phyloP scores from a whole-genome alignment of 2,888 invertebrate genomes.

The Drosophila fungiperda region DNA sequence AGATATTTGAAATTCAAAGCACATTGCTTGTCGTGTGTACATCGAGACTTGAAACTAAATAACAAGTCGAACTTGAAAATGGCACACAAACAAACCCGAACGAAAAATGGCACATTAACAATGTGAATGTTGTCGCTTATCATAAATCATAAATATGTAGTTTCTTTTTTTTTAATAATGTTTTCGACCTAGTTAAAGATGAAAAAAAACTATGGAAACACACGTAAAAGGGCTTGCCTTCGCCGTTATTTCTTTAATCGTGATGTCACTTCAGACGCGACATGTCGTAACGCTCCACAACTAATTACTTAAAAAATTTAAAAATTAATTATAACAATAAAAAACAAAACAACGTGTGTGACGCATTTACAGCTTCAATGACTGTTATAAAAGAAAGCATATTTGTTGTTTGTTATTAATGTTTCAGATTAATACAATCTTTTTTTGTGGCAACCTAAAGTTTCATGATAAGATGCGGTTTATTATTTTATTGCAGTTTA shows the following conservation, averaged over 20 bases:
- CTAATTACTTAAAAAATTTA: slow-evolving; percentile 61
- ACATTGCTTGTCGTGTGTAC: slow-evolving; percentile 29
- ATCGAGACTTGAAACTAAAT: slow-evolving; percentile 22
- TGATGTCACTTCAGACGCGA: slow-evolving; percentile 36
- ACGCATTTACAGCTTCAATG: slow-evolving; percentile 42
- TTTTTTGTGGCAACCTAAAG: background rate
- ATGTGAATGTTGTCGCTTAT: slow-evolving; percentile 22
- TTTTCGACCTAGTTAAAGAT: slow-evolving; percentile 50
- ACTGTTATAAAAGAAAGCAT: slow-evolving; percentile 2
- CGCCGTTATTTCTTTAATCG: slow-evolving; percentile 33
- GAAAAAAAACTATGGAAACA: slow-evolving; percentile 5
- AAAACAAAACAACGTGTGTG: slow-evolving; percentile 57
- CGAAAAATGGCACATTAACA: slow-evolving; percentile 20
- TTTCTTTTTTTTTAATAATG: slow-evolving; percentile 28
- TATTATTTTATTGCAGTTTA: background rate
- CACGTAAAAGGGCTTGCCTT: slow-evolving; percentile 54
- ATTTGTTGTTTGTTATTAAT: slow-evolving; percentile 5
- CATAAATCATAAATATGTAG: slow-evolving; percentile 40
- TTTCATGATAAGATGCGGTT: background rate
- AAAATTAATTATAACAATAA: background rate
- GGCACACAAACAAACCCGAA: slow-evolving; percentile 46
- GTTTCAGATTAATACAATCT: background rate
- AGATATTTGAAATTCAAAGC: slow-evolving; percentile 50
- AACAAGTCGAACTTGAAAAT: slow-evolving; percentile 66
- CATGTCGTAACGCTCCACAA: slow-evolving; percentile 46